Evolutionary conservation across 2,797 vertebrate genomes (phyloP), one percentile per base, ranked within the genome.

Genomic region (Danio kyathit): DNA sequence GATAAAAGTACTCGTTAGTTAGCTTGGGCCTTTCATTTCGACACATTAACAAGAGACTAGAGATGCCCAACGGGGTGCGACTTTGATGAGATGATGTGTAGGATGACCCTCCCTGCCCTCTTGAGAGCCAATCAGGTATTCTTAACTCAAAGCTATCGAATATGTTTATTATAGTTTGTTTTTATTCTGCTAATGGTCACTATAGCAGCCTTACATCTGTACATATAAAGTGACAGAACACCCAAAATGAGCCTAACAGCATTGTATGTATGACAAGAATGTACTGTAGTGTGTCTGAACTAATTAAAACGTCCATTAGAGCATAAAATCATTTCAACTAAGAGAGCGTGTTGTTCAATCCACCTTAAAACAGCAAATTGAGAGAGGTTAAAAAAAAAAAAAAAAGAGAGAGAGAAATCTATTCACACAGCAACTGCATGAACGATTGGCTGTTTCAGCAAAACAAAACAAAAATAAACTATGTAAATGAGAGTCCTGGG

Each of bases 271-370:
- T 63, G 56, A 83, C 40, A 83, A 86, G 69, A 83, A 74, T 82
- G 88, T 89, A 89, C 88, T 90, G 89, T 89, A 90, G 88, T 90
- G 89, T 76, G 56, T 90, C 82, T 86, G 82, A 88, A 87, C 82
- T 79, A 88, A 40, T 78, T 86, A 87, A 88, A 85, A 91, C 82
- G 87, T 90, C 85, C 82, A 82, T 81, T 84, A 61, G 9, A 79
- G 85, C 78, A 81, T 77, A 86, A 79, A 49, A 77, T n/a, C 54
- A 76, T 76, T 80, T 76, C 72, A 54, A 46, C 5, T 17, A 21
- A 65, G 43, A 48, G 11, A 48, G 57, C 19, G 56, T 74, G 70
- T 73, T 65, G 71, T 77, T 74, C 59, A 63, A 83, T 76, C 54
- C 66, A 81, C 44, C 69, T 66, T 74, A 59, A 54, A 46, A 85